Conservation (phyloP, 2,888 invertebrate genomes). For the Drosophila histrio region DNA sequence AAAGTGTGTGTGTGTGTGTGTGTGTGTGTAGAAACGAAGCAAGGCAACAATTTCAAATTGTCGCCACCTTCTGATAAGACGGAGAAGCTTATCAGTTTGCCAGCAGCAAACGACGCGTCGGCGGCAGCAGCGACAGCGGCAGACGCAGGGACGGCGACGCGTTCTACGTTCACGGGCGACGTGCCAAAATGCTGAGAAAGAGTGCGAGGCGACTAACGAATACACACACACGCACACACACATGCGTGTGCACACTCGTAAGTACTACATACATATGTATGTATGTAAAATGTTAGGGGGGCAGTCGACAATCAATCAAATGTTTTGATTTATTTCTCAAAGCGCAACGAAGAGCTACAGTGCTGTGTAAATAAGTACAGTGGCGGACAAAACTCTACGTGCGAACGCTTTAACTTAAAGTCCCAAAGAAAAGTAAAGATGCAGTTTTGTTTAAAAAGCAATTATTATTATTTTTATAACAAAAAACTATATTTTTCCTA, state of each 20-base stretch:
- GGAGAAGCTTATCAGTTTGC: conserved; percentile 44
- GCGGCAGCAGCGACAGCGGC: conserved; percentile 10
- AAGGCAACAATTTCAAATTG: conserved; percentile 37
- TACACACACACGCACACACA: neutral
- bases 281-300: conserved; percentile 22
- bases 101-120: neutral
- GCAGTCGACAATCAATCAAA: conserved; percentile 56
- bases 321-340: conserved; percentile 49
- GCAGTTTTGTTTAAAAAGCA: too few species aligned
- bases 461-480: too few species aligned
- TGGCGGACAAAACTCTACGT: too few species aligned
- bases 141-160: conserved; percentile 48
- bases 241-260: neutral
- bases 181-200: conserved; percentile 45
- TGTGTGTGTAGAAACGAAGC: neutral
- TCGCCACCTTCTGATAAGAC: conserved; percentile 52
- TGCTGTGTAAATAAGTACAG: conserved; percentile 32
- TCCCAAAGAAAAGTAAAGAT: too few species aligned
- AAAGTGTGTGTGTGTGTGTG: neutral
- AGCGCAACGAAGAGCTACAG: conserved; percentile 43
- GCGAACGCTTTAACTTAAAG: too few species aligned
- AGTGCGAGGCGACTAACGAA: conserved; percentile 7
- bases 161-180: conserved; percentile 28
- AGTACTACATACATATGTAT: neutral
- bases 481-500: too few species aligned